Percentiles rank a stretch among this genome's conserved stretches.
These are phyloP conservation scores for Acanthosepion esculentum DNA, from an alignment of 2,888 invertebrate species.

Conservation along the genomic window DNA sequence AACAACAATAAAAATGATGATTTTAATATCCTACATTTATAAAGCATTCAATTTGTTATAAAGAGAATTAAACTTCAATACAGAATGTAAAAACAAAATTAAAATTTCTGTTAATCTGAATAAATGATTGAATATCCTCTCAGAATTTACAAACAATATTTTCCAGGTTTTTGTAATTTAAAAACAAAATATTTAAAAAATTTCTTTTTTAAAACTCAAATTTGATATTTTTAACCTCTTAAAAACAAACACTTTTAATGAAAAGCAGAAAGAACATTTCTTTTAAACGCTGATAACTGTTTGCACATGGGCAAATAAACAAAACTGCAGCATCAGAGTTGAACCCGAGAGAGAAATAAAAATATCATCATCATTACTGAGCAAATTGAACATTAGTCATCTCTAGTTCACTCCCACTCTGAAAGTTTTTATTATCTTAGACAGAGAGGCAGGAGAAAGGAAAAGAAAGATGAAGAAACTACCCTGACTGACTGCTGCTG, in stretches of 20 bases:
- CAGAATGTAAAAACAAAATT: too few relatives aligned
- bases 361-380: neutral
- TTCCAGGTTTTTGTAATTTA: too few relatives aligned
- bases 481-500: neutral
- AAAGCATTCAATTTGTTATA: too few relatives aligned
- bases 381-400: neutral
- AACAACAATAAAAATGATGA: too few relatives aligned
- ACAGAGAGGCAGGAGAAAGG: neutral
- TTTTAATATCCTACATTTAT: too few relatives aligned
- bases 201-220: too few relatives aligned
- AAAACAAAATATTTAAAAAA: too few relatives aligned
- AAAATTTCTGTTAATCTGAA: too few relatives aligned
- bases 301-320: neutral
- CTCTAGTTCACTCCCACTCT: neutral
- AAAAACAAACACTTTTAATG: neutral
- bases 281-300: neutral
- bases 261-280: neutral
- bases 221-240: neutral
- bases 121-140: too few relatives aligned
- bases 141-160: too few relatives aligned
- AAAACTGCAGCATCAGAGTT: neutral
- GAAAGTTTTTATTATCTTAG: neutral
- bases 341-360: too few relatives aligned
- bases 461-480: neutral
- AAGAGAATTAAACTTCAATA: too few relatives aligned